Conservation (phyloP, 35 echinoderm and acorn worm genomes). For the Ophioderma brevispina region DNA sequence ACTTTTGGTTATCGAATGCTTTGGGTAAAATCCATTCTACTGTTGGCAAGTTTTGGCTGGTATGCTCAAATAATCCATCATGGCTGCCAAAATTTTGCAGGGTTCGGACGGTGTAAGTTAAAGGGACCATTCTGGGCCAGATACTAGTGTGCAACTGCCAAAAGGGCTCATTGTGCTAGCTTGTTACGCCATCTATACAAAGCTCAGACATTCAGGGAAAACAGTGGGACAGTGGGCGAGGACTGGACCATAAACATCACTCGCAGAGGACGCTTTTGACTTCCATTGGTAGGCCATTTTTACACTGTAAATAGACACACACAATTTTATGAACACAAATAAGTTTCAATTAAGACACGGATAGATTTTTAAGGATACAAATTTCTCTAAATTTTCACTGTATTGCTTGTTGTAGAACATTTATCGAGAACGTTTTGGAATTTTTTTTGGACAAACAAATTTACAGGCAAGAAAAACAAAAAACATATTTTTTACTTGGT, state of each 20-base stretch:
- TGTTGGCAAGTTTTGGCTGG: neutral
- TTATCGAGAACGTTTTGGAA: no score
- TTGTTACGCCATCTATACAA: neutral
- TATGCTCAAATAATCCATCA: neutral
- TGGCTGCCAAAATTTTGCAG: neutral
- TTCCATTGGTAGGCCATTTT: no score
- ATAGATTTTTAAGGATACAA: no score
- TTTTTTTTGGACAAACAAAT: no score
- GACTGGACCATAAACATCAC: conserved; percentile 41
- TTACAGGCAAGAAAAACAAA: no score
- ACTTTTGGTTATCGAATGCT: neutral
- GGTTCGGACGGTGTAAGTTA: conserved; percentile 11
- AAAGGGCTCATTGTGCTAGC: conserved; percentile 27
- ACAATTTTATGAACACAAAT: no score
- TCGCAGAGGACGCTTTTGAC: neutral
- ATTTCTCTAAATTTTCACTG: no score
- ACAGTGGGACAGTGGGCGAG: conserved; percentile 43
- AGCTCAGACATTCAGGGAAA: conserved; percentile 21
- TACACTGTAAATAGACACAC: no score
- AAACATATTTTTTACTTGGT: no score
- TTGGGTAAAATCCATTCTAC: neutral
- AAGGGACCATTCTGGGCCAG: conserved; percentile 23
- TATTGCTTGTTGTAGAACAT: no score
- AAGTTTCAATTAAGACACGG: no score
- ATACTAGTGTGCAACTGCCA: neutral